Percentiles rank a stretch among this genome's conserved stretches.
Conservation (phyloP, 2,888 invertebrate genomes). For the Microctonus hyperodae region DNA sequence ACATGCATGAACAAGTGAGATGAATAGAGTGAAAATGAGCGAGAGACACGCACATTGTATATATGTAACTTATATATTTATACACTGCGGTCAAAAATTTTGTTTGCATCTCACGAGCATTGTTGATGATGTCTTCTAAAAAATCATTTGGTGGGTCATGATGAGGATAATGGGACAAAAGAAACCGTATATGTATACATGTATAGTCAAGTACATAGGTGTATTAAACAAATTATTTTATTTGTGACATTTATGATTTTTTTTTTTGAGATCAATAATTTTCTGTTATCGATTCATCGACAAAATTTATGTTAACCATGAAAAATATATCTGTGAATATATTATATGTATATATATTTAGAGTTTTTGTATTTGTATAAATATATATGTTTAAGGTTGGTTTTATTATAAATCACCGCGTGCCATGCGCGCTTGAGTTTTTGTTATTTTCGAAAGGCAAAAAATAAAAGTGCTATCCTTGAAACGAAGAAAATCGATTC, state of each 20-base stretch:
- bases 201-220: no score
- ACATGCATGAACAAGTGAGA: neutral
- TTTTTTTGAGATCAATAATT: no score
- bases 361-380: neutral
- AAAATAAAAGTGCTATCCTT: slow-evolving; percentile 44
- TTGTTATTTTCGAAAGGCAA: slow-evolving; percentile 49
- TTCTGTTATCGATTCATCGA: no score
- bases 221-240: no score
- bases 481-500: slow-evolving; percentile 35
- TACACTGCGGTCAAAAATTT: neutral
- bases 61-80: neutral
- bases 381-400: neutral
- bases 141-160: no score
- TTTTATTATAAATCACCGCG: slow-evolving; percentile 23
- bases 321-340: no score
- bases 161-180: no score
- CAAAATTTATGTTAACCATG: no score
- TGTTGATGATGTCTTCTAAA: no score
- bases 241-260: no score
- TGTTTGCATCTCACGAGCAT: neutral
- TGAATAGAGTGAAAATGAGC: neutral
- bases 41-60: neutral
- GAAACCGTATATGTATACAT: no score
- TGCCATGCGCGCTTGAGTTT: slow-evolving; percentile 32
- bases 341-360: neutral